A percentile compares a stretch with the other conserved stretches of the same genome.
Conservation (phyloP, 2,797 vertebrate genomes). For the Amazona ochrocephala region DNA sequence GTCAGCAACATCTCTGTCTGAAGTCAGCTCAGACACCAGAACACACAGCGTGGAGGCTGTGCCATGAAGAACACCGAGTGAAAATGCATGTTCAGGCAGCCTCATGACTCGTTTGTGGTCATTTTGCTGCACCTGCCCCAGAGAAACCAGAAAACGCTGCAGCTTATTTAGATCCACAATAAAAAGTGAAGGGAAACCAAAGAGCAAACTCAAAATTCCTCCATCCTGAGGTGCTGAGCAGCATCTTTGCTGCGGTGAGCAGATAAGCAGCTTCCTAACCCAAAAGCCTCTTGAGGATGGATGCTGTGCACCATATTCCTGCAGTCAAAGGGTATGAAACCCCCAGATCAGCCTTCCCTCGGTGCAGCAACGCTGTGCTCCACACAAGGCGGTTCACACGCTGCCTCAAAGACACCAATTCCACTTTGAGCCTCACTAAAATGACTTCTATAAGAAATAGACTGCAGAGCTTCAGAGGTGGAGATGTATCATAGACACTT, state of each 20-base stretch:
- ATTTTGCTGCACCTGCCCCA: background rate
- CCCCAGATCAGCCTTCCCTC: background rate
- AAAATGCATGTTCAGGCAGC: background rate
- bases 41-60: rapidly evolving
- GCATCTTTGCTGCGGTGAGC: background rate
- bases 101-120: background rate
- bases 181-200: rapidly evolving
- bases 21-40: background rate
- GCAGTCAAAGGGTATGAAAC: rapidly evolving
- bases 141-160: background rate
- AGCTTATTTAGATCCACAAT: background rate
- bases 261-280: background rate
- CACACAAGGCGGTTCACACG: rapidly evolving
- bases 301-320: background rate
- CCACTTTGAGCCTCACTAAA: background rate
- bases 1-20: background rate
- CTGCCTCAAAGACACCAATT: rapidly evolving
- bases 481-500: background rate
- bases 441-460: background rate
- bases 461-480: background rate
- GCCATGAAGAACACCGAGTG: rapidly evolving
- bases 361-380: background rate
- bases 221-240: background rate
- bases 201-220: background rate
- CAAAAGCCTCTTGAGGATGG: background rate